phyloP scores from a whole-genome alignment of 2,113 vertebrate species.

The Pardalotus punctatus region DNA sequence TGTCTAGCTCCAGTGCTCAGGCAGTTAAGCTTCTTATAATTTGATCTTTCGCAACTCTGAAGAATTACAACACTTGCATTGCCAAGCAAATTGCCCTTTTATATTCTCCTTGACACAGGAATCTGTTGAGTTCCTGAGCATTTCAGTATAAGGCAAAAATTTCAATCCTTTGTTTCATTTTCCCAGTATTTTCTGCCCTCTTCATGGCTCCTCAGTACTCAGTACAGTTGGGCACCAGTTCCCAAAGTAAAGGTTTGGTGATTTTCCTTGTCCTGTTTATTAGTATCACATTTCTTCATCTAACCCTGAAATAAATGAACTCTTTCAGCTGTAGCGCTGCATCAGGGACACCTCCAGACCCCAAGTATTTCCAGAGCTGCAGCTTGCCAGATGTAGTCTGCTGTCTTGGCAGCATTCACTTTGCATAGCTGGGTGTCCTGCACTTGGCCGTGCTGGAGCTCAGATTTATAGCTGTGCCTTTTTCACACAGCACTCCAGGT shows the following conservation, averaged over 20 bases:
- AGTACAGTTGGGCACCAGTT: background rate
- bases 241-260: background rate
- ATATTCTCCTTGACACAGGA: background rate
- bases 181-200: background rate
- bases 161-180: background rate
- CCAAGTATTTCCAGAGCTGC: background rate
- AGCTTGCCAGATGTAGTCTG: background rate
- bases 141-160: background rate
- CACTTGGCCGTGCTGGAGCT: background rate
- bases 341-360: background rate
- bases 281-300: background rate
- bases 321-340: background rate
- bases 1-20: background rate
- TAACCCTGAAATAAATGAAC: background rate
- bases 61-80: background rate
- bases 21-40: constrained; percentile 18
- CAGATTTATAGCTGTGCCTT: background rate
- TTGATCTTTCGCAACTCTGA: background rate
- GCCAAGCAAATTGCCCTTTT: background rate
- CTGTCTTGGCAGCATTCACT: background rate
- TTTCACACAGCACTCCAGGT: background rate
- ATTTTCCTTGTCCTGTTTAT: background rate
- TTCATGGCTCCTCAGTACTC: background rate
- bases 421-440: background rate
- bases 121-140: background rate